Conservation (phyloP, 2,888 invertebrate genomes). For the Eudasyphora cyanicolor region DNA sequence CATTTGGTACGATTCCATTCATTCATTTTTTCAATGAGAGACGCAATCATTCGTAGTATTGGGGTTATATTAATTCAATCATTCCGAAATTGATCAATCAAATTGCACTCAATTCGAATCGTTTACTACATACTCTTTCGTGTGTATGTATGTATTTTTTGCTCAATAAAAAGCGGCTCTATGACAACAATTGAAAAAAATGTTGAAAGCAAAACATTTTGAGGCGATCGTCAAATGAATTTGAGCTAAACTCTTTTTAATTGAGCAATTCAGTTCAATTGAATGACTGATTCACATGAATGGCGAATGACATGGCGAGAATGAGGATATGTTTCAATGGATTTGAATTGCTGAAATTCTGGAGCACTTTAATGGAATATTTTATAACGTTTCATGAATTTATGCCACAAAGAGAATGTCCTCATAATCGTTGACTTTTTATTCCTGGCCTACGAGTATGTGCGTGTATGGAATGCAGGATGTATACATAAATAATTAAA, state of each 20-base stretch:
- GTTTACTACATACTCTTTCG: too few species aligned
- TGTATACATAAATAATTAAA: constrained; percentile 62
- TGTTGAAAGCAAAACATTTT: not conserved
- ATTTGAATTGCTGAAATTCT: too few species aligned
- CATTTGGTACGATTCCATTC: constrained; percentile 39
- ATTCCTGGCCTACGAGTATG: too few species aligned
- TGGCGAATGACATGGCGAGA: too few species aligned
- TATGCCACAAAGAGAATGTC: not conserved
- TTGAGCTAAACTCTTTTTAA: constrained; percentile 49
- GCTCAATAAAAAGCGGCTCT: not conserved
- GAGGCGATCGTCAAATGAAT: constrained; percentile 22
- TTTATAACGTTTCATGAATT: too few species aligned
- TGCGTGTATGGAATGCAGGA: too few species aligned
- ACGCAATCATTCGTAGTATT: not conserved
- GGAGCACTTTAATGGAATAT: too few species aligned
- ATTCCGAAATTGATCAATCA: constrained; percentile 56
- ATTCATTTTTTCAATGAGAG: constrained; percentile 34
- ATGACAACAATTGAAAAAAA: not conserved
- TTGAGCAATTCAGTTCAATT: constrained; percentile 65
- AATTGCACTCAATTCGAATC: constrained; percentile 32
- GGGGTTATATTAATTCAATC: constrained; percentile 41
- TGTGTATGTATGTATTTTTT: constrained; percentile 1
- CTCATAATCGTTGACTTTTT: not conserved
- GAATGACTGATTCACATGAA: constrained; percentile 23
- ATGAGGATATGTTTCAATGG: not conserved